Conservation (phyloP, 2,888 invertebrate genomes). For the Acrobasis repandana region DNA sequence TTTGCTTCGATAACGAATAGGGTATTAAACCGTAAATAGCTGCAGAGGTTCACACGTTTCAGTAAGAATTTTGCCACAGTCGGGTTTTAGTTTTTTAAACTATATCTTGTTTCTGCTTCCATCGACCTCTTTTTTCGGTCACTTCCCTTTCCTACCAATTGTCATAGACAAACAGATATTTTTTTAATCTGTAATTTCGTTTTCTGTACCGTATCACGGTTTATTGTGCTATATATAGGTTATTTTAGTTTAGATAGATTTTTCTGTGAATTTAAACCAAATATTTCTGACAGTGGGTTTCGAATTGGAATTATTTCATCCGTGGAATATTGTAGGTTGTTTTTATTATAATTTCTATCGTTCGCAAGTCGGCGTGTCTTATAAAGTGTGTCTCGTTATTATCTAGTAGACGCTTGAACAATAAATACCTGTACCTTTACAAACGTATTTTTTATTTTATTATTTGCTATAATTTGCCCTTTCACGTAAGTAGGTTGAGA, state of each 20-base stretch:
- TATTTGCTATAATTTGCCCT: slow-evolving; percentile 24
- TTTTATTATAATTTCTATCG: slow-evolving; percentile 61
- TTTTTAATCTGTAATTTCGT: slow-evolving; percentile 25
- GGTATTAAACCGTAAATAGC: too few species aligned
- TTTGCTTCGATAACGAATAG: too few species aligned
- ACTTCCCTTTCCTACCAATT: slow-evolving; percentile 36
- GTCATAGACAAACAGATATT: slow-evolving; percentile 25
- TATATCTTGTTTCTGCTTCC: neutral
- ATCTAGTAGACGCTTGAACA: slow-evolving; percentile 80
- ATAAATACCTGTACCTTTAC: slow-evolving; percentile 78
- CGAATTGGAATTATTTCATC: slow-evolving; percentile 47
- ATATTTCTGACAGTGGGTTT: slow-evolving; percentile 68
- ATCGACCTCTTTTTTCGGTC: slow-evolving; percentile 20
- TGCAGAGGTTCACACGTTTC: too few species aligned
- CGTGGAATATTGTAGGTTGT: slow-evolving; percentile 56
- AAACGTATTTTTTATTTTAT: slow-evolving; percentile 56
- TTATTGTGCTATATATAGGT: slow-evolving; percentile 28
- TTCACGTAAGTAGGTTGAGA: too few species aligned
- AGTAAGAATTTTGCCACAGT: too few species aligned
- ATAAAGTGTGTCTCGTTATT: slow-evolving; percentile 70
- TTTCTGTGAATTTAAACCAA: slow-evolving; percentile 34
- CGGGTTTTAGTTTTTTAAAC: too few species aligned
- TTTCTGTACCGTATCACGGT: slow-evolving; percentile 26
- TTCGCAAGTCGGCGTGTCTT: slow-evolving; percentile 54
- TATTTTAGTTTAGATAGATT: slow-evolving; percentile 37